Evolutionary conservation across 2,113 vertebrate genomes (phyloP).

Genomic region (Papio anubis): DNA sequence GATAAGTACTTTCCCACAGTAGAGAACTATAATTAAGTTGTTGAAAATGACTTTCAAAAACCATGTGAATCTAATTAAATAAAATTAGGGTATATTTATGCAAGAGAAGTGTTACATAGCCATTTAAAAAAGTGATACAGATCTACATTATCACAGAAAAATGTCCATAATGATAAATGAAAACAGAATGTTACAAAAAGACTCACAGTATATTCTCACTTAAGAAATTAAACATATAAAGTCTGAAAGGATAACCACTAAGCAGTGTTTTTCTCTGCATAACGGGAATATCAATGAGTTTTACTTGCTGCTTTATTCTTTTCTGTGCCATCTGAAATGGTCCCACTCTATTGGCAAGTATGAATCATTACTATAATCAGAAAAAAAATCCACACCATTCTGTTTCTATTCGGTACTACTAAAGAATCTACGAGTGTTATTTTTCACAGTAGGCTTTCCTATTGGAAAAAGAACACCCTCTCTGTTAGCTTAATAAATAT

Average conservation of each 20-base stretch:
- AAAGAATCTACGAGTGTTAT: background rate
- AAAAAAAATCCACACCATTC: background rate
- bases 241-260: background rate
- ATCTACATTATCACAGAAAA: background rate
- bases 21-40: background rate
- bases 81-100: background rate
- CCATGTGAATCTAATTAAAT: background rate
- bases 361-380: background rate
- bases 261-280: background rate
- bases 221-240: background rate
- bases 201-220: background rate
- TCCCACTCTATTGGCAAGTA: background rate
- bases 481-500: background rate
- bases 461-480: background rate
- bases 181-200: background rate
- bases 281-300: background rate
- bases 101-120: background rate
- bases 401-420: background rate
- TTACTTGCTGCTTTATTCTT: background rate
- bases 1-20: background rate
- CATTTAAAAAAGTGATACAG: background rate
- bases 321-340: slow-evolving; percentile 3
- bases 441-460: slow-evolving; percentile 21
- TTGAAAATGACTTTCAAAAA: background rate
- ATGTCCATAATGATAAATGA: background rate